These are phyloP conservation scores for Naja naja DNA, from an alignment of 2,113 vertebrate genomes.

Conservation along the genomic window DNA sequence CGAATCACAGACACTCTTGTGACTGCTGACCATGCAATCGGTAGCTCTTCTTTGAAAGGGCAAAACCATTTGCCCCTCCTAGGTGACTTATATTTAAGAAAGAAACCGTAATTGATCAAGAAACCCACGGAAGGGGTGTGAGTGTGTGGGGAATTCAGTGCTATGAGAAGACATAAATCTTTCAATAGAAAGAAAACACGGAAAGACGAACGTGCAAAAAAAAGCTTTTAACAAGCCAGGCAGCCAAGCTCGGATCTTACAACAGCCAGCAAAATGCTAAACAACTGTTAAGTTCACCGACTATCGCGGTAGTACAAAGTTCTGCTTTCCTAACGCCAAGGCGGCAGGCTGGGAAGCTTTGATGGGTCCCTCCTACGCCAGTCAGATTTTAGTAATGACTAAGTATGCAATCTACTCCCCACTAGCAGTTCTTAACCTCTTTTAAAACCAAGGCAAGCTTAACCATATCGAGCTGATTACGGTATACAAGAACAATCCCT, in stretches of 20 bases:
- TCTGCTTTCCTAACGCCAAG: background rate
- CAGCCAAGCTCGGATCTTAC: background rate
- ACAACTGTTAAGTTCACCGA: background rate
- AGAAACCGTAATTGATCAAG: background rate
- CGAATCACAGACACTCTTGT: background rate
- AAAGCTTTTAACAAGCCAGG: background rate
- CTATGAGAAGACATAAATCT: background rate
- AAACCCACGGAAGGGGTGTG: background rate
- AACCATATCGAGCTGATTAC: background rate
- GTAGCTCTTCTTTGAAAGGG: background rate
- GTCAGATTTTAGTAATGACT: background rate
- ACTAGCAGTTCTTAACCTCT: background rate
- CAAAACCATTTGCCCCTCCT: background rate
- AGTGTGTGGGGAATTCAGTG: too few relatives aligned
- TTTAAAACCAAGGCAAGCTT: background rate
- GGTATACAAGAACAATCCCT: background rate
- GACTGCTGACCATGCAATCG: background rate
- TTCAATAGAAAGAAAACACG: background rate
- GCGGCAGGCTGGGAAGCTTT: background rate
- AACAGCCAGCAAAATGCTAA: background rate
- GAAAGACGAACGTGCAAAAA: background rate
- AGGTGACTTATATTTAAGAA: background rate
- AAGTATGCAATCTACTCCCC: background rate
- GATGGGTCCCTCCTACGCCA: background rate
- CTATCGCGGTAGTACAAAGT: background rate